A percentile compares a stretch with the other conserved stretches of the same genome.
phyloP scores from a whole-genome alignment of 2,888 invertebrate genomes.

The Bombyx huttoni region DNA sequence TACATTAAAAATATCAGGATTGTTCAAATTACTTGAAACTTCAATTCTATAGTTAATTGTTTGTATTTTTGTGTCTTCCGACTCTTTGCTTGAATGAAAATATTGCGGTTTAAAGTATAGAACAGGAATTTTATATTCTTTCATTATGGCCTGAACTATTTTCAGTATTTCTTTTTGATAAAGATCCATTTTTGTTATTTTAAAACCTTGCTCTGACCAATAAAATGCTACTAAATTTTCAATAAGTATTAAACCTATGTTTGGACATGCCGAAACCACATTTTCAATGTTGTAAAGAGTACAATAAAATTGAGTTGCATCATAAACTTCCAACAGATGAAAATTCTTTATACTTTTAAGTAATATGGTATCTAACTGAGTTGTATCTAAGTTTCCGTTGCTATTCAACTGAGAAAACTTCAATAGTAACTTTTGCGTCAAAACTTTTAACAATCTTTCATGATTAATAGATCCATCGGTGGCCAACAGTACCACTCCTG shows the following conservation, averaged over 20 bases:
- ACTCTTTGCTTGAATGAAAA: slow-evolving; percentile 52
- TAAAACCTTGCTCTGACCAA: slow-evolving; percentile 62
- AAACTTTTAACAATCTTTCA: slow-evolving; percentile 17
- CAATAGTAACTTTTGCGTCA: slow-evolving; percentile 16
- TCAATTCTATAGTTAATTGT: slow-evolving; percentile 17
- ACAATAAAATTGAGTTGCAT: slow-evolving; percentile 47
- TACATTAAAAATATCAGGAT: slow-evolving; percentile 8
- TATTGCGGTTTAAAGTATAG: slow-evolving; percentile 69
- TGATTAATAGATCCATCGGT: slow-evolving; percentile 54
- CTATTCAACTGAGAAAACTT: not conserved
- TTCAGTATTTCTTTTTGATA: slow-evolving; percentile 56
- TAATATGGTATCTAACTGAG: slow-evolving; percentile 15
- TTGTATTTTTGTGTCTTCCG: slow-evolving; percentile 25
- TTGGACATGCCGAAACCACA: slow-evolving; percentile 36
- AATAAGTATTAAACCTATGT: slow-evolving; percentile 49
- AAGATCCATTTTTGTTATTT: slow-evolving; percentile 58
- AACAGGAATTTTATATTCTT: slow-evolving; percentile 58
- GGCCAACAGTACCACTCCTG: slow-evolving; percentile 44
- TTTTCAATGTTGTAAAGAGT: slow-evolving; percentile 56
- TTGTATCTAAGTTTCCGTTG: too few relatives aligned
- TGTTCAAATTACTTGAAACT: slow-evolving; percentile 9
- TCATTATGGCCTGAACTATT: slow-evolving; percentile 51
- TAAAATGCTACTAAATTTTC: slow-evolving; percentile 64
- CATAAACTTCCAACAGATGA: slow-evolving; percentile 43
- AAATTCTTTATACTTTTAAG: slow-evolving; percentile 28